phyloP scores from a whole-genome alignment of 1,140 invertebrate species.

The Scaptomyza montana region DNA sequence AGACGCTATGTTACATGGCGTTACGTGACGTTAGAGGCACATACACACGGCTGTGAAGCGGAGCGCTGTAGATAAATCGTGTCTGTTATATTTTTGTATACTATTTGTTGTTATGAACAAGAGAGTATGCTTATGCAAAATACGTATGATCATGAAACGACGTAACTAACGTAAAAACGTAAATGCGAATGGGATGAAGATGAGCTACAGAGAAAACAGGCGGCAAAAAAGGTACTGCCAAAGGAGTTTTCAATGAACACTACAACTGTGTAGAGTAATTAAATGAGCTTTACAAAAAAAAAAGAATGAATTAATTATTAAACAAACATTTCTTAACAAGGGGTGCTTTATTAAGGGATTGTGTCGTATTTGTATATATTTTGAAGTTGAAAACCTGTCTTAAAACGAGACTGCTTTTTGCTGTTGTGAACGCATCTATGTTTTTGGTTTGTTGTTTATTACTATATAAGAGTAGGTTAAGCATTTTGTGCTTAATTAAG shows the following conservation, averaged over 20 bases:
- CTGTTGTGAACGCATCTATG: constrained; percentile 8
- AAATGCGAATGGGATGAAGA: background rate
- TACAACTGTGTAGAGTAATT: background rate
- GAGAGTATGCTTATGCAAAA: background rate
- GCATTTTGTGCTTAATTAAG: constrained; percentile 17
- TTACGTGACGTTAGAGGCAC: constrained; percentile 8
- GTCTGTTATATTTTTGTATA: background rate
- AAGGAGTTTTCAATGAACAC: background rate
- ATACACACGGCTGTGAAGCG: constrained; percentile 8
- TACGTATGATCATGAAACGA: constrained; percentile 18
- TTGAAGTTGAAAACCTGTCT: constrained; percentile 8
- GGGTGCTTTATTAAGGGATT: background rate
- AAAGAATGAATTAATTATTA: background rate
- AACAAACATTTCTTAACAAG: background rate
- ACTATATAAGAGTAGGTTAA: constrained; percentile 6
- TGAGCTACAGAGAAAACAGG: background rate
- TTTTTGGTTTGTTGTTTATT: background rate
- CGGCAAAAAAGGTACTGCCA: constrained; percentile 5
- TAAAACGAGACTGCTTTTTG: constrained; percentile 21
- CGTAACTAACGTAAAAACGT: constrained; percentile 22
- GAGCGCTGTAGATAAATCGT: constrained; percentile 15
- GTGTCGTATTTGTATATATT: constrained; percentile 11
- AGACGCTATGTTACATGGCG: too few relatives aligned
- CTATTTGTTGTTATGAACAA: background rate
- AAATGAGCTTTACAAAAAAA: constrained; percentile 2